Conservation (phyloP, 2,888 invertebrate genomes). For the Iselma pallidipennis region DNA sequence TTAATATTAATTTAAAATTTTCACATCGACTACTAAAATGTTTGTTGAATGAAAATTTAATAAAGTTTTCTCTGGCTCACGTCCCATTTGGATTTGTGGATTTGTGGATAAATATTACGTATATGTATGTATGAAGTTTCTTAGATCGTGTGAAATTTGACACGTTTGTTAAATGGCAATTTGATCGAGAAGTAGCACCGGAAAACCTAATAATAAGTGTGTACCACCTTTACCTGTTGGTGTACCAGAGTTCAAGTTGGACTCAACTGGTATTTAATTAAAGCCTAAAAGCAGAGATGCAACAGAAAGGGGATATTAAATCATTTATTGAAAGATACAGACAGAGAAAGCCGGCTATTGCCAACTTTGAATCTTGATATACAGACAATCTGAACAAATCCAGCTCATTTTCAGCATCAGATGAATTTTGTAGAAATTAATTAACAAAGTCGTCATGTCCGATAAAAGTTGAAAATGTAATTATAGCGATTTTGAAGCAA, state of each 20-base stretch:
- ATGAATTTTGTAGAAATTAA: too few species aligned
- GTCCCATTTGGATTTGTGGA: too few species aligned
- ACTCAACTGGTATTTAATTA: not conserved
- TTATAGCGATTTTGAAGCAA: too few species aligned
- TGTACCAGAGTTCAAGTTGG: not conserved
- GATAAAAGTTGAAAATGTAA: too few species aligned
- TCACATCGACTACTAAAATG: not conserved
- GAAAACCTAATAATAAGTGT: not conserved
- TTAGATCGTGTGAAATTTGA: not conserved
- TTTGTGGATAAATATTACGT: too few species aligned
- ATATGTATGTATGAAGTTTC: too few species aligned
- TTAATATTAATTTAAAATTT: not conserved
- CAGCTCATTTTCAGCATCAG: slow-evolving; percentile 10
- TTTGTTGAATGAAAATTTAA: not conserved
- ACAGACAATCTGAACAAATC: slow-evolving; percentile 12
- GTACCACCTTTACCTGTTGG: too few species aligned
- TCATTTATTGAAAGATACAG: too few species aligned
- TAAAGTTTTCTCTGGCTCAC: not conserved
- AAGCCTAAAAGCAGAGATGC: not conserved
- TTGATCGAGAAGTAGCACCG: not conserved
- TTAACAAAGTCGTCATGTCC: too few species aligned
- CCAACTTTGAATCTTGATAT: too few species aligned
- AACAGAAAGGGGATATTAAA: too few species aligned
- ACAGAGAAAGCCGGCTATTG: too few species aligned
- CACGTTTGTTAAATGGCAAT: not conserved